Evolutionary conservation across 2,888 invertebrate genomes (phyloP).

Genomic region (Emmelina monodactyla): DNA sequence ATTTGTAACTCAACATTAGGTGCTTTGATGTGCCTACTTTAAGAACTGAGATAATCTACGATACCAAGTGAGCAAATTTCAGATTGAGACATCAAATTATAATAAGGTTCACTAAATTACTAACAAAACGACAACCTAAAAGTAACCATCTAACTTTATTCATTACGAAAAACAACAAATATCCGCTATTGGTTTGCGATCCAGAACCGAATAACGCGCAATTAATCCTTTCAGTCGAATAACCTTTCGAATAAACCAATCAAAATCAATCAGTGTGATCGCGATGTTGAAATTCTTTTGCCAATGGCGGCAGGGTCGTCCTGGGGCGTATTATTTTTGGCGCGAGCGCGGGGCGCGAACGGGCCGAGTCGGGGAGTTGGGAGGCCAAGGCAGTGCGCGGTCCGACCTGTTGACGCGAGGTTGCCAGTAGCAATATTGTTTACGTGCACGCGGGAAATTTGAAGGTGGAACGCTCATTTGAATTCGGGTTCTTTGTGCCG

Average conservation of each 20-base stretch:
- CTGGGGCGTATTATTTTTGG: constrained; percentile 59
- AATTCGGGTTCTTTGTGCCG: constrained; percentile 19
- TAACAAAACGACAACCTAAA: too few relatives aligned
- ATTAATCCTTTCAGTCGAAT: too few relatives aligned
- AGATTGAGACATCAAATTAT: too few relatives aligned
- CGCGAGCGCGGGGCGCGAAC: constrained; percentile 57
- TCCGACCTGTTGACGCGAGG: constrained; percentile 61
- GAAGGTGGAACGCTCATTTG: constrained; percentile 24
- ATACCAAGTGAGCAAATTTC: too few relatives aligned
- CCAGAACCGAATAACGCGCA: too few relatives aligned
- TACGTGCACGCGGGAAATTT: constrained; percentile 29
- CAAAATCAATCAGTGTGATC: constrained; percentile 23
- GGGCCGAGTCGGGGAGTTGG: constrained; percentile 31
- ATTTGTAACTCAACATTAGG: too few relatives aligned
- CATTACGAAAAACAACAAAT: too few relatives aligned
- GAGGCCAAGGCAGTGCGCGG: constrained; percentile 46
- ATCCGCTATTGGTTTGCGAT: too few relatives aligned
- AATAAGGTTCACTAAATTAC: too few relatives aligned
- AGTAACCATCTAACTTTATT: too few relatives aligned
- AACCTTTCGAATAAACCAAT: constrained; percentile 21
- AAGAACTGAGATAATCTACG: too few relatives aligned
- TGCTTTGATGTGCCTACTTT: too few relatives aligned
- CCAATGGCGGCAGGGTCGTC: constrained; percentile 51
- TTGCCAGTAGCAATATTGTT: constrained; percentile 24
- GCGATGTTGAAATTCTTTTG: constrained; percentile 48